Evolutionary conservation across 2,797 vertebrate species (phyloP).

Genomic region (Gallinago stenura): DNA sequence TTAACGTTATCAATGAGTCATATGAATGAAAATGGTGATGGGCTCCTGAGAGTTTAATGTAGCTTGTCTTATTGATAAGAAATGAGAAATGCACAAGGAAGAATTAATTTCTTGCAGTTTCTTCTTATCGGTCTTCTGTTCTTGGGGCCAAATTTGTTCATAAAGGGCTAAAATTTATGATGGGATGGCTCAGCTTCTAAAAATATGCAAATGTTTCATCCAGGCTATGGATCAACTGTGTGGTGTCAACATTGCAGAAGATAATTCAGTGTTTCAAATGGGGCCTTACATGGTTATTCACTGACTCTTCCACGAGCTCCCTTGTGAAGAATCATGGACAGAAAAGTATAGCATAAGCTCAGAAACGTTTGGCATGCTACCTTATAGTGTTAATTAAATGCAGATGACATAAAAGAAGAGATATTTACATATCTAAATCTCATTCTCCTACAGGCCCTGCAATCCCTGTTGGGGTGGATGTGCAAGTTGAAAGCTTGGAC

Average conservation of each 20-base stretch:
- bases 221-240: background rate
- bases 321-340: background rate
- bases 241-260: background rate
- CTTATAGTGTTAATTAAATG: background rate
- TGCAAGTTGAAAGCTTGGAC: slow-evolving; percentile 96
- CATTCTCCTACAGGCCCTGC: slow-evolving; percentile 87
- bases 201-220: background rate
- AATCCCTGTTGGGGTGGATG: slow-evolving; percentile 94
- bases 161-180: background rate
- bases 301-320: background rate
- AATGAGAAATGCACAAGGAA: background rate
- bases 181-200: background rate
- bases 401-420: background rate
- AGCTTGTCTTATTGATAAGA: background rate
- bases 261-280: background rate
- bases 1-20: background rate
- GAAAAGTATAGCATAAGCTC: background rate
- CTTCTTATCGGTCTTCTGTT: background rate
- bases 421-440: slow-evolving; percentile 38
- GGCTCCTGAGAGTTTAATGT: background rate
- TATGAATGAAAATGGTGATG: background rate
- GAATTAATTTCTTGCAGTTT: background rate
- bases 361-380: background rate
- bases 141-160: background rate
- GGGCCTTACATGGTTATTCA: background rate